Evolutionary conservation across 2,888 invertebrate species (phyloP), one percentile per base, ranked within the genome.

Genomic region (Erynnis tages): DNA sequence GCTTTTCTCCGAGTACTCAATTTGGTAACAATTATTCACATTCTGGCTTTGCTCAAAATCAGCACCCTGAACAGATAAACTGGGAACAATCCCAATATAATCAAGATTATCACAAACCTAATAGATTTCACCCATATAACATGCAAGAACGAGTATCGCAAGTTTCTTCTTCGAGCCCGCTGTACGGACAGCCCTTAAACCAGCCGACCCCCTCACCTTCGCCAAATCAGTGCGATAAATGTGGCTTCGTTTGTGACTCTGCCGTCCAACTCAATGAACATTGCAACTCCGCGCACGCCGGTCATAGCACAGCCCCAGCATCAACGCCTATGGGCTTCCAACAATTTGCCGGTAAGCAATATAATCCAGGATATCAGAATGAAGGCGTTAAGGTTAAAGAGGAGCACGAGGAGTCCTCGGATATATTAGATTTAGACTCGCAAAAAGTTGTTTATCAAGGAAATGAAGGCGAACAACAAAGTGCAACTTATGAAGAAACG

Each of bases 371-470:
- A 49, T 91, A 85, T 65, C 86, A 86, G 62, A 83, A 79, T 61
- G 90, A 91, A 37, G 89, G 76, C 55, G 53, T 76, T 1, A 91
- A 92, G 57, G 64, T 91, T 0, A 93, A 93, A 67, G 91, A 92
- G 65, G 93, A 93, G 67, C 92, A 92, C 43, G 93, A 94, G 67
- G 92, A 93, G 54, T 93, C 94, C 40, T 93, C 94, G 8, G 96
- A 97, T 69, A 94, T 97, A 59, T 90, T 97, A 49, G 97, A 97
- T 75, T 85, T 97, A 56, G 97, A 97, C 74, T 96, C 96, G 1
- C 96, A 97, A 72, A 96, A 96, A 84, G 96, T 97, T 59, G 96
- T 97, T 1, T 94, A 93, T 66, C 91, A 92, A 60, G 92, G 92
- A 53, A 91, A 91, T 64, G 92, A 91, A 63, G 91, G 91, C 48